Conservation (phyloP, 1,140 invertebrate species). For the Lucilia sericata region DNA sequence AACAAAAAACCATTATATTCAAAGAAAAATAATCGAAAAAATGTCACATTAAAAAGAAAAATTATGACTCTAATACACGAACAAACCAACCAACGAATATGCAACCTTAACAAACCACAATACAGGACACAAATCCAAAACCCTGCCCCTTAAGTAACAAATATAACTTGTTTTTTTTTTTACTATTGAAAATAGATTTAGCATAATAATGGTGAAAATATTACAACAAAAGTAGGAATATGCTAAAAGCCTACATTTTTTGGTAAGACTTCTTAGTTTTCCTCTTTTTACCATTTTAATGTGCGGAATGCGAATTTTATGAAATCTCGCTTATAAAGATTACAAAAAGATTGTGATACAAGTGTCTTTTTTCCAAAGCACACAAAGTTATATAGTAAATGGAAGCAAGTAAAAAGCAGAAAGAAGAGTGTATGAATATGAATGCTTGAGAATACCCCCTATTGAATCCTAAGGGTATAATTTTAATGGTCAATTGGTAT, state of each 20-base stretch:
- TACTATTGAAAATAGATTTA: conserved; percentile 38
- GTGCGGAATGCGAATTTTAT: not conserved
- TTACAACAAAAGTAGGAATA: not conserved
- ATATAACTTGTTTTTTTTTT: not conserved
- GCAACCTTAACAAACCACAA: not conserved
- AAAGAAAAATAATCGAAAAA: conserved; percentile 36
- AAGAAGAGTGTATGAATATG: not conserved
- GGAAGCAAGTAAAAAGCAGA: too few relatives aligned
- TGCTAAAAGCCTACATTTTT: not conserved
- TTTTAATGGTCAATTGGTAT: conserved; percentile 66
- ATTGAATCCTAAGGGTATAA: conserved; percentile 57
- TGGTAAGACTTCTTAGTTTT: not conserved
- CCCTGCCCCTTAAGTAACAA: not conserved
- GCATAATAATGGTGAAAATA: conserved; percentile 35
- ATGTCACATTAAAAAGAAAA: conserved; percentile 44
- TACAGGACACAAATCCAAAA: not conserved
- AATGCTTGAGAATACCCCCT: conserved; percentile 25
- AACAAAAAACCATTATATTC: conserved; percentile 37
- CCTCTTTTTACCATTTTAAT: conserved; percentile 21
- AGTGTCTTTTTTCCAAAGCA: conserved; percentile 19
- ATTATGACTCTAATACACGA: conserved; percentile 30
- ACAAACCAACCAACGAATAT: not conserved
- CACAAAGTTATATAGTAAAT: too few relatives aligned
- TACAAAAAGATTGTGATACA: conserved; percentile 19
- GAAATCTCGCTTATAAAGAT: conserved; percentile 18